These are phyloP conservation scores for Aphaenogaster floridana DNA, from an alignment of 1,140 invertebrate genomes.

Conservation along the genomic window DNA sequence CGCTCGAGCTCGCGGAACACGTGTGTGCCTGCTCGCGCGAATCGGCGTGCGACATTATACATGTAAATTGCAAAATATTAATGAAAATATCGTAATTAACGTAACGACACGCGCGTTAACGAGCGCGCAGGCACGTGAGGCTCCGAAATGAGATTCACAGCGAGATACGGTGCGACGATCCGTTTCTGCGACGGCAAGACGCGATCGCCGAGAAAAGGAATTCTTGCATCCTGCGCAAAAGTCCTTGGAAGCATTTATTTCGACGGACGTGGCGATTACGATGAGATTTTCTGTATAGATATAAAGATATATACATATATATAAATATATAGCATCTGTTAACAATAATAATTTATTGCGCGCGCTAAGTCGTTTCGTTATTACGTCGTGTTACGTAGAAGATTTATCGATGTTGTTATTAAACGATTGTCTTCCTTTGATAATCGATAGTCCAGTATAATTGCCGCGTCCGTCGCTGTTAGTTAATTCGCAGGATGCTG, in stretches of 20 bases:
- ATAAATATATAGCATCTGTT: constrained; percentile 44
- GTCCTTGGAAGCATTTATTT: background rate
- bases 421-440: constrained; percentile 36
- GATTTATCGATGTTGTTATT: constrained; percentile 49
- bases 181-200: constrained; percentile 55
- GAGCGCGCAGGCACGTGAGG: constrained; percentile 6
- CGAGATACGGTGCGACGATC: constrained; percentile 39
- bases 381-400: constrained; percentile 35
- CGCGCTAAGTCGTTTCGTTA: constrained; percentile 37
- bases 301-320: constrained; percentile 24
- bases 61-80: background rate
- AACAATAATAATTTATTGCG: constrained; percentile 37
- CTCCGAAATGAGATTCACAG: background rate
- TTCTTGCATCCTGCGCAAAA: background rate
- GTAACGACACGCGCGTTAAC: constrained; percentile 30
- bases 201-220: background rate
- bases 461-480: constrained; percentile 3
- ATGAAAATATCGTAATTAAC: constrained; percentile 49
- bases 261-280: constrained; percentile 29
- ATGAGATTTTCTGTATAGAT: constrained; percentile 27
- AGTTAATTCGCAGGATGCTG: constrained; percentile 1
- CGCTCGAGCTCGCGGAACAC: constrained; percentile 5
- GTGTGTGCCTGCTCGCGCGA: constrained; percentile 18
- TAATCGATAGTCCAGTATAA: constrained; percentile 11
- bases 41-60: constrained; percentile 23